These are phyloP conservation scores for Apotomis betuletana DNA, from an alignment of 2,888 invertebrate species.

Conservation along the genomic window DNA sequence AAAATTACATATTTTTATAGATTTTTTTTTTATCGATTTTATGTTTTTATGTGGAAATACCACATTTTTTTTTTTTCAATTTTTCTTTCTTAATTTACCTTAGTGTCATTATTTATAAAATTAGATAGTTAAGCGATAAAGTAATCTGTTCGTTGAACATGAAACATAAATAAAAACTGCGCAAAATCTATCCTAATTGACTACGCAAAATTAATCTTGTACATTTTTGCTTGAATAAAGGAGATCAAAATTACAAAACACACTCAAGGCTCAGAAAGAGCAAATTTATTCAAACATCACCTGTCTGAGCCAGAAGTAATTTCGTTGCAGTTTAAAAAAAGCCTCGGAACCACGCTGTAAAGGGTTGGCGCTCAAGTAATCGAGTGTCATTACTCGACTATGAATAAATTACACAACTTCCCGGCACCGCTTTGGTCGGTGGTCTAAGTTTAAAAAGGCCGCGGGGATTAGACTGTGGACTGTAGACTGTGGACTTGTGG, in stretches of 20 bases:
- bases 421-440: slow-evolving; percentile 59
- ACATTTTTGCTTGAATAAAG: not conserved
- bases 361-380: slow-evolving; percentile 80
- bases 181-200: not conserved
- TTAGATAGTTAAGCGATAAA: no score
- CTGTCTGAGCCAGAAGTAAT: slow-evolving; percentile 59
- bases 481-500: no score
- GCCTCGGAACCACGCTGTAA: slow-evolving; percentile 69
- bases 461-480: slow-evolving; percentile 17
- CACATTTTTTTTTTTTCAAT: no score
- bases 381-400: slow-evolving; percentile 83
- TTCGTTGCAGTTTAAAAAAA: slow-evolving; percentile 68
- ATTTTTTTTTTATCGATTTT: no score
- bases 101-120: no score
- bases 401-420: slow-evolving; percentile 81
- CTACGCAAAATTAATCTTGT: not conserved
- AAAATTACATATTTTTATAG: no score
- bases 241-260: slow-evolving; percentile 21
- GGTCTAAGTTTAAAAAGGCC: slow-evolving; percentile 49
- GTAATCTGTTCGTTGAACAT: no score
- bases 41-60: no score
- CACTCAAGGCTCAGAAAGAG: slow-evolving; percentile 9
- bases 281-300: slow-evolving; percentile 37
- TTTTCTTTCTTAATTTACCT: no score
- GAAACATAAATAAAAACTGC: not conserved